Base-by-base conservation (phyloP, 1,140 invertebrate genomes). In the Bicyclus anynana region DNA sequence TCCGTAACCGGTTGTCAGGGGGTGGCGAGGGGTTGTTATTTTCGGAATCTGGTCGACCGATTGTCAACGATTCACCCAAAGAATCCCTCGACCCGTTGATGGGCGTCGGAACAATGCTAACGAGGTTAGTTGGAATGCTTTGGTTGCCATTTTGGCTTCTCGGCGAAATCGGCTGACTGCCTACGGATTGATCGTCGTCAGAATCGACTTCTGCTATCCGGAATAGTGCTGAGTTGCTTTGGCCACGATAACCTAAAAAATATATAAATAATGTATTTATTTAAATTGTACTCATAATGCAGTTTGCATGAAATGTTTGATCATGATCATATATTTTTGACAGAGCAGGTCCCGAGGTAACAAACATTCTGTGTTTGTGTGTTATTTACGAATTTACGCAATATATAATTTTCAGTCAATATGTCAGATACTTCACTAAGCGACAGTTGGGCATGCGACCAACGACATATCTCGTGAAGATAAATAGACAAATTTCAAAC, bases 191-290 rank as follows among this genome's bases (percentile, higher is more conserved):
- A 59, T 91, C 91, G 54, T 91, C 90, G 42, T 91, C 91, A 0
- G 91, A 92, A 69, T 91, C 90, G 12, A 90, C 89, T 60, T 91
- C 90, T 2, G 90, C 85, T 62, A 91, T 87, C 44, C 90, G 74
- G 62, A 90, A 91, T 26, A 91, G 59, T n/a, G 85, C 75, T 37
- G 84, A 82, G 64, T 81, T 84, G 53, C 72, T 87, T 71, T 87
- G 80, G n/a, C 87, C 85, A 40, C 87, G 77, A 44, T 87, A 88
- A 23, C 85, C 86, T 89, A 56, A 14, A 62, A 26, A 57, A 54
- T 21, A 17, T 51, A 58, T 17, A 46, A 12, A 64, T 5, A 27
- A 9, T n/a, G n/a, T n/a, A n/a, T n/a, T n/a, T n/a, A n/a, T n/a
- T n/a, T n/a, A n/a, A n/a, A n/a, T n/a, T n/a, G n/a, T n/a, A n/a